Evolutionary conservation across 2,888 invertebrate species (phyloP).

Genomic region (Diarsia brunnea): DNA sequence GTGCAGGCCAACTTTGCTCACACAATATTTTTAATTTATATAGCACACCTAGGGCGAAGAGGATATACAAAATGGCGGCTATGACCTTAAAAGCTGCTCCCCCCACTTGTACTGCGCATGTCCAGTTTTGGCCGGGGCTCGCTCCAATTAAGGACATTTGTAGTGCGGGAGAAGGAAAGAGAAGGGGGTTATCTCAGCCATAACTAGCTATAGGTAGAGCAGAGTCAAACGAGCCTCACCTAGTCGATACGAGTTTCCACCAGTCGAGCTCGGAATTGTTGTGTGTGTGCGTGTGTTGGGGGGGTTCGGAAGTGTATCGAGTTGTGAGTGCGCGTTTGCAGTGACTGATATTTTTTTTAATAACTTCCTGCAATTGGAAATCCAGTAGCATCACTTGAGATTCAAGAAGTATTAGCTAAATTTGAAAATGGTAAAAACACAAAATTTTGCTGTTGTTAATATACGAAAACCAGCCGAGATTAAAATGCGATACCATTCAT

Average conservation of each 20-base stretch:
- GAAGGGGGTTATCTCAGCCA: neutral
- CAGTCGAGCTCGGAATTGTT: no score
- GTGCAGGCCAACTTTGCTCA: neutral
- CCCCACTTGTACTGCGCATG: constrained; percentile 35
- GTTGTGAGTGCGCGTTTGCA: neutral
- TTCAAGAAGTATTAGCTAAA: neutral
- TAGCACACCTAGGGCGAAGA: neutral
- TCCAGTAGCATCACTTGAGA: neutral
- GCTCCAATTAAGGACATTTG: neutral
- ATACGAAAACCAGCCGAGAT: neutral
- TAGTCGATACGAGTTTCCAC: no score
- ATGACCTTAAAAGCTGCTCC: neutral
- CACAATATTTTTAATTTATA: neutral
- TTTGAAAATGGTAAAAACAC: neutral
- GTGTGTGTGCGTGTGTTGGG: no score
- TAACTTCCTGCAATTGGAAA: neutral
- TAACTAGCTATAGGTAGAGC: no score
- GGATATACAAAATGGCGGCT: constrained; percentile 25
- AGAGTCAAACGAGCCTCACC: no score
- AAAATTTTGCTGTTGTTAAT: neutral
- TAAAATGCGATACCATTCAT: neutral
- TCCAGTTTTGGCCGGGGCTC: constrained; percentile 13
- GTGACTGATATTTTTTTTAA: constrained; percentile 2
- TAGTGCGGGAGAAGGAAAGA: neutral
- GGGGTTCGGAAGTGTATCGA: neutral